These are phyloP conservation scores for Notoglanidium macrostoma DNA, from an alignment of 2,797 vertebrate genomes.

Conservation along the genomic window DNA sequence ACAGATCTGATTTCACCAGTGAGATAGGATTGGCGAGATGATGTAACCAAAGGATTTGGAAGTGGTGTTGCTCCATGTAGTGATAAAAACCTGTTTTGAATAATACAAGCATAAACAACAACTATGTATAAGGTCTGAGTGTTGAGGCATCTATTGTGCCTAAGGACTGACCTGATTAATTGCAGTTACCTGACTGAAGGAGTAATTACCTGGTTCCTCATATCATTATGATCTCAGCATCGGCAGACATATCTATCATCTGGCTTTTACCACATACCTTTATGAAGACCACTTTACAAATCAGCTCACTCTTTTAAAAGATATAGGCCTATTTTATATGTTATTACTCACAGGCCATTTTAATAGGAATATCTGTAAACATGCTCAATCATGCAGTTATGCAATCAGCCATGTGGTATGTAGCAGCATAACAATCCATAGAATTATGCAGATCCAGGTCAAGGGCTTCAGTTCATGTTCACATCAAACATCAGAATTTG, in stretches of 20 bases:
- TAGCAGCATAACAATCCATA: background rate
- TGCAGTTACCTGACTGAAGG: constrained; percentile 25
- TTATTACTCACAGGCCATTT: background rate
- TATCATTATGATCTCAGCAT: constrained; percentile 17
- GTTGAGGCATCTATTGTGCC: constrained; percentile 26
- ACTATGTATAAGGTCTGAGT: constrained; percentile 6
- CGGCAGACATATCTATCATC: constrained; percentile 24
- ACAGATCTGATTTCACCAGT: constrained; percentile 36
- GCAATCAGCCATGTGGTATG: background rate
- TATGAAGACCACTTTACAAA: background rate
- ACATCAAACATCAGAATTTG: background rate
- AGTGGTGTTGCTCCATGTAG: background rate
- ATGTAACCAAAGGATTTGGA: constrained; percentile 17
- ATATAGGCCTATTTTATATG: background rate
- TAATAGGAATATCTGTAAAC: background rate
- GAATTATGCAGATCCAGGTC: background rate
- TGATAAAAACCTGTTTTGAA: constrained; percentile 24
- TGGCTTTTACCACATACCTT: background rate
- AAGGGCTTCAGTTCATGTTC: background rate
- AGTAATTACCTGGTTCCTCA: constrained; percentile 37
- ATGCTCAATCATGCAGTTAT: background rate
- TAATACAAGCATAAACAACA: constrained; percentile 20
- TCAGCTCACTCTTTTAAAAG: background rate
- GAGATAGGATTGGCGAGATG: constrained; percentile 7
- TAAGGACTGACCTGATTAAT: constrained; percentile 34